Percentiles rank a stretch among this genome's conserved stretches.
These are phyloP conservation scores for Leptopilina drosophilae DNA, from an alignment of 2,888 invertebrate species.

Conservation along the genomic window DNA sequence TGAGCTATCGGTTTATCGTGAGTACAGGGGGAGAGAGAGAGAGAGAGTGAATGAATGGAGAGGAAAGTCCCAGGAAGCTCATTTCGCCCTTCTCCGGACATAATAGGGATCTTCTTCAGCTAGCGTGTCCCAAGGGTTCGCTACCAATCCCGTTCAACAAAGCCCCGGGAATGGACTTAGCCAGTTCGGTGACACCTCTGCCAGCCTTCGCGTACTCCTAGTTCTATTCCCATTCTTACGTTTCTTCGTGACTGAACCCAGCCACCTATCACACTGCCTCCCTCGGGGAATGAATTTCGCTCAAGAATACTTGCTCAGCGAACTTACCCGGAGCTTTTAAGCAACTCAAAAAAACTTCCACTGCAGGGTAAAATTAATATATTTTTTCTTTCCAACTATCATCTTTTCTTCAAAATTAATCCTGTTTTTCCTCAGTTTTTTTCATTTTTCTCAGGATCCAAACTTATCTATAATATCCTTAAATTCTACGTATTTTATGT, in stretches of 20 bases:
- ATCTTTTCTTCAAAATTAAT: not conserved
- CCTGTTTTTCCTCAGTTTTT: not conserved
- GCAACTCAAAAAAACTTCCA: constrained; percentile 20
- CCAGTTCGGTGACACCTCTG: constrained; percentile 45
- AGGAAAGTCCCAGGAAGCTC: constrained; percentile 63
- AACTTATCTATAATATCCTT: no score
- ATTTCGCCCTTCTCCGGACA: constrained; percentile 62
- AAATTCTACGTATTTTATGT: no score
- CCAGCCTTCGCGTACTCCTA: constrained; percentile 17
- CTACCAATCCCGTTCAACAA: constrained; percentile 66
- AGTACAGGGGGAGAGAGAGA: constrained; percentile 52
- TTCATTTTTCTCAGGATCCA: not conserved
- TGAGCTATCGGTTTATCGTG: constrained; percentile 58
- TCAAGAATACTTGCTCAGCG: constrained; percentile 41
- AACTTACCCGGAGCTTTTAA: constrained; percentile 32
- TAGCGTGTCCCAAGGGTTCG: constrained; percentile 62
- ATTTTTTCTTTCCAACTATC: not conserved
- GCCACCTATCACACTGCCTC: constrained; percentile 26
- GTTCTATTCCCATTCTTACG: constrained; percentile 37
- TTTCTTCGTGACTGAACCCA: constrained; percentile 41
- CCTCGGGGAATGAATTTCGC: constrained; percentile 32
- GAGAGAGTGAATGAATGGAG: constrained; percentile 52
- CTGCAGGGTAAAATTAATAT: constrained; percentile 10
- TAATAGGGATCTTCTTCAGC: constrained; percentile 64
- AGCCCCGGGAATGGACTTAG: constrained; percentile 63